These are phyloP conservation scores for Apostichopus californicus DNA, from an alignment of 35 echinoderm and acorn worm genomes.

Conservation along the genomic window DNA sequence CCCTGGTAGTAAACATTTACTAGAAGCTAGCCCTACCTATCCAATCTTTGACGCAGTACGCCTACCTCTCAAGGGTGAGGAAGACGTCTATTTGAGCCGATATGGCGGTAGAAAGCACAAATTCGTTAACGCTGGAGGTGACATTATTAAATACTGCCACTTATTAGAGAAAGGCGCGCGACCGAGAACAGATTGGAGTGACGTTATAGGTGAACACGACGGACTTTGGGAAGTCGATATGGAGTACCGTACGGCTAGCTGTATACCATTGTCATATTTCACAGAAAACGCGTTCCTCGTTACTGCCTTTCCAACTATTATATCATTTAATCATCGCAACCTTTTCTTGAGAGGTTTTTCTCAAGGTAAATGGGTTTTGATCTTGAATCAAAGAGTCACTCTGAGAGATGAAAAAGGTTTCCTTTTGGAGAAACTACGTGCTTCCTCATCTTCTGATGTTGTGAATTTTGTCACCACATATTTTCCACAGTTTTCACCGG, in stretches of 20 bases:
- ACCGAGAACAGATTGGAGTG: not conserved
- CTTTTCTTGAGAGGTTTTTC: too few species aligned
- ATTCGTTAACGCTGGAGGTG: not conserved
- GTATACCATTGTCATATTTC: not conserved
- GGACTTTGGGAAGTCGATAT: not conserved
- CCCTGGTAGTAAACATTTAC: conserved; percentile 1
- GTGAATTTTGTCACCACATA: too few species aligned
- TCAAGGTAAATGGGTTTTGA: too few species aligned
- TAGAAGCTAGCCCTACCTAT: not conserved
- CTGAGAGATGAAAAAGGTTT: too few species aligned
- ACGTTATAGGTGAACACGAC: not conserved
- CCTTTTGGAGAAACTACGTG: too few species aligned
- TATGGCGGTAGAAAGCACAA: not conserved
- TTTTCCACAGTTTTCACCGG: too few species aligned
- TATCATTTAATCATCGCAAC: too few species aligned
- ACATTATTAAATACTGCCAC: not conserved
- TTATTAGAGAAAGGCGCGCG: not conserved
- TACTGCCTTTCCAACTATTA: too few species aligned
- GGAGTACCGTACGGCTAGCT: not conserved
- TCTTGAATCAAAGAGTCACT: too few species aligned
- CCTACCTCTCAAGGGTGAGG: not conserved
- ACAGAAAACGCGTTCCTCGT: too few species aligned
- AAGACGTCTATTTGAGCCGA: not conserved
- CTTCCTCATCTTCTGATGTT: too few species aligned
- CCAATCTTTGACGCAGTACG: not conserved